phyloP scores from a whole-genome alignment of 2,113 vertebrate species.

The Microcebus griseorufus region DNA sequence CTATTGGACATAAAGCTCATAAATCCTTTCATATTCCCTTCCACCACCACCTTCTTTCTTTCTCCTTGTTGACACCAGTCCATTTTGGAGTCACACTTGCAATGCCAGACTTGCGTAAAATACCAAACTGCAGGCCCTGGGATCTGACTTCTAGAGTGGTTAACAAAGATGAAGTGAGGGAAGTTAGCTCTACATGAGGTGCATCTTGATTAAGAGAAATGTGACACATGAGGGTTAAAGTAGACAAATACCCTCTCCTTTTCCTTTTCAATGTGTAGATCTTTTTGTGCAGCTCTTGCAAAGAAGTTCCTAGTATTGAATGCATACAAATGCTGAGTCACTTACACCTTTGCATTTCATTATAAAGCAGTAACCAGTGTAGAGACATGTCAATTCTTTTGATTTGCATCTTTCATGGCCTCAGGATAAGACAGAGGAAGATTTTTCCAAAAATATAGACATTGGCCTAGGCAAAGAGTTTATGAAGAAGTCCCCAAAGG shows the following conservation, averaged over 20 bases:
- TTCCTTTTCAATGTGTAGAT: not conserved
- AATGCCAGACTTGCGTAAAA: not conserved
- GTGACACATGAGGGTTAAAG: not conserved
- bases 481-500: too few species aligned
- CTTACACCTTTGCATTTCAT: not conserved
- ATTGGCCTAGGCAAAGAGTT: too few species aligned
- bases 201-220: not conserved
- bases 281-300: not conserved
- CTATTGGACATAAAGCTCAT: not conserved
- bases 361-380: not conserved
- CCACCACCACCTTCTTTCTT: not conserved
- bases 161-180: not conserved
- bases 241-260: not conserved
- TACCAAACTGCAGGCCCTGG: not conserved
- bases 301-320: not conserved
- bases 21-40: not conserved
- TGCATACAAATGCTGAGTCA: not conserved
- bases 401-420: not conserved
- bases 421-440: not conserved
- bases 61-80: not conserved
- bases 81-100: not conserved
- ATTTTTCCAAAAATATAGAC: not conserved
- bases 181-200: not conserved
- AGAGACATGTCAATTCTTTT: not conserved
- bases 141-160: not conserved